These are phyloP conservation scores for Tachysurus vachellii DNA, from an alignment of 2,113 vertebrate genomes.

Conservation along the genomic window DNA sequence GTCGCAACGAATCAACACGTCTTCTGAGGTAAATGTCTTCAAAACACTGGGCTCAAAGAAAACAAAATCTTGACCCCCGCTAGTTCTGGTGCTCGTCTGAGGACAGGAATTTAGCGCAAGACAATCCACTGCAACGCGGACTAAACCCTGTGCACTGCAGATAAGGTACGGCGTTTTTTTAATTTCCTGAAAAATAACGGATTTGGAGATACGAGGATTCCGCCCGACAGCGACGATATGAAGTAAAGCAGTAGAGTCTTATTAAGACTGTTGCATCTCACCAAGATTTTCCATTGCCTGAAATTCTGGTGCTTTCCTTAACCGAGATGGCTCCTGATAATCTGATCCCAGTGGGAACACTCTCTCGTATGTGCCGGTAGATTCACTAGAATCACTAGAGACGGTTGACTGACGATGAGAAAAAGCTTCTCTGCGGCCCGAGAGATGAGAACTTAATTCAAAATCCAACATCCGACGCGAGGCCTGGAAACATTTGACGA, in stretches of 20 bases:
- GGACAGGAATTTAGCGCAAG: too few relatives aligned
- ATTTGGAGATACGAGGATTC: too few relatives aligned
- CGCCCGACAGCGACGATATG: too few relatives aligned
- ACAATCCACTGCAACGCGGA: too few relatives aligned
- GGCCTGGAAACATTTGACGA: constrained; percentile 70
- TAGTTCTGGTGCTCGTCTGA: too few relatives aligned
- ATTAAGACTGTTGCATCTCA: constrained; percentile 62
- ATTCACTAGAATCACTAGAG: constrained; percentile 80
- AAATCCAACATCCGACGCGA: constrained; percentile 91
- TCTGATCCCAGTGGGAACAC: constrained; percentile 92
- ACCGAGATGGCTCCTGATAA: constrained; percentile 92
- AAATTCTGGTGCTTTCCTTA: constrained; percentile 89
- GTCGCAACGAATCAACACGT: too few relatives aligned
- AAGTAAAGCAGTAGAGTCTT: neutral
- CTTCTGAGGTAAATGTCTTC: too few relatives aligned
- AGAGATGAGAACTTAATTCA: constrained; percentile 91
- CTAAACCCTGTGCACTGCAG: too few relatives aligned
- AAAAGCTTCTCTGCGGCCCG: constrained; percentile 86
- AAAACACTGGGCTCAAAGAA: too few relatives aligned
- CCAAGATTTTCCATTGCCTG: constrained; percentile 79
- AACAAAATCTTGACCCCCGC: too few relatives aligned
- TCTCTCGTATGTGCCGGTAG: constrained; percentile 90
- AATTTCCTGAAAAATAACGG: too few relatives aligned
- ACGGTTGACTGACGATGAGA: constrained; percentile 85
- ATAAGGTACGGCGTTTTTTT: too few relatives aligned